Conservation (phyloP, 1,140 invertebrate species). For the Pachypeltis micranthus region DNA sequence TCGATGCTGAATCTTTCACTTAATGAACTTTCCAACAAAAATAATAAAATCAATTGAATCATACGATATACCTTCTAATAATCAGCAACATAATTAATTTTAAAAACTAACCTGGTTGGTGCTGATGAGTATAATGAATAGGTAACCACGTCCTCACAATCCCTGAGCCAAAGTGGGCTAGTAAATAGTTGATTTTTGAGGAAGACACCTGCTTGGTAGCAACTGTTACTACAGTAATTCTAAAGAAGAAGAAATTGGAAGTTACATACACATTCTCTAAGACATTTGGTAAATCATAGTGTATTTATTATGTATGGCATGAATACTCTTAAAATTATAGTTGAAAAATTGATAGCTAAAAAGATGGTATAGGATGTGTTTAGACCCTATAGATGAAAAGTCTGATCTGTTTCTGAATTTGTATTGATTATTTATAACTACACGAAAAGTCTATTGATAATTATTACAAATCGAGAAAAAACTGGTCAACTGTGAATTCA, state of each 20-base stretch:
- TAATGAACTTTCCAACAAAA: too few relatives aligned
- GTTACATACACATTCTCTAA: not conserved
- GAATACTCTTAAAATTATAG: not conserved
- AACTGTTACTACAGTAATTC: constrained; percentile 70
- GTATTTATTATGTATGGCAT: not conserved
- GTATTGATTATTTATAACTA: too few relatives aligned
- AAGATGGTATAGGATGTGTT: too few relatives aligned
- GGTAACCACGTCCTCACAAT: constrained; percentile 49
- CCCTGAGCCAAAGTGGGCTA: constrained; percentile 69
- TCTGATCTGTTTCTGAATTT: too few relatives aligned
- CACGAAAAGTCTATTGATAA: too few relatives aligned
- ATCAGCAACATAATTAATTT: too few relatives aligned
- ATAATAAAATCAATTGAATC: too few relatives aligned
- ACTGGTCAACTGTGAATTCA: too few relatives aligned
- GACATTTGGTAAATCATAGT: not conserved
- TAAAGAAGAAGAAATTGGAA: constrained; percentile 32
- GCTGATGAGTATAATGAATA: constrained; percentile 36
- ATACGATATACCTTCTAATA: too few relatives aligned
- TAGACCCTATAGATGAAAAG: too few relatives aligned
- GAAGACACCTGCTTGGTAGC: constrained; percentile 65
- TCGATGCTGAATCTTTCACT: too few relatives aligned
- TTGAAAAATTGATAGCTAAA: not conserved
- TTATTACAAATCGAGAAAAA: too few relatives aligned
- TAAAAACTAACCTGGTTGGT: not conserved
- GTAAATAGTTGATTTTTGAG: constrained; percentile 66